These are phyloP conservation scores for Yponomeuta malinellus DNA, from an alignment of 2,888 invertebrate species.

Conservation along the genomic window DNA sequence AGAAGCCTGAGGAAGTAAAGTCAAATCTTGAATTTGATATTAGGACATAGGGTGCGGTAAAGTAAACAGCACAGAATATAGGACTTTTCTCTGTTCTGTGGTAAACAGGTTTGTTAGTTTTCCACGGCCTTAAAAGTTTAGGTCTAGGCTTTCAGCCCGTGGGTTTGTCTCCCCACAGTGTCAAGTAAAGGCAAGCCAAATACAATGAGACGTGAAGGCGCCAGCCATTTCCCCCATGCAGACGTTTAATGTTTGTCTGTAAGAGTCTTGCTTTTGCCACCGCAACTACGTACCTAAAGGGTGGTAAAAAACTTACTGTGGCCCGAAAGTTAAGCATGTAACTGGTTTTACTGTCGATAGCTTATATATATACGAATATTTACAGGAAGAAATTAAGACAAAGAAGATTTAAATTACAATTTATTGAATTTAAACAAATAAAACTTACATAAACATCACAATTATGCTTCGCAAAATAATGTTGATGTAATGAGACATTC, in stretches of 20 bases:
- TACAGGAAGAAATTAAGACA: not conserved
- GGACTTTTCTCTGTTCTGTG: too few relatives aligned
- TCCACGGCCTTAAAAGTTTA: not conserved
- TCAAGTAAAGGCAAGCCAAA: not conserved
- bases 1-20: too few relatives aligned
- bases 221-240: not conserved
- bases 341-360: too few relatives aligned
- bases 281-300: too few relatives aligned
- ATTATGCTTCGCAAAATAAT: conserved; percentile 74
- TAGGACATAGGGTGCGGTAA: too few relatives aligned
- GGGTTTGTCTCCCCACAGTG: not conserved
- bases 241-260: not conserved
- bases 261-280: not conserved
- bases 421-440: conserved; percentile 70
- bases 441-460: conserved; percentile 75
- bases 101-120: too few relatives aligned
- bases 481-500: conserved; percentile 54
- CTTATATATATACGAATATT: too few relatives aligned
- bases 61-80: too few relatives aligned
- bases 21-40: too few relatives aligned
- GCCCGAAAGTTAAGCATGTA: too few relatives aligned
- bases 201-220: not conserved
- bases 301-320: too few relatives aligned
- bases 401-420: conserved; percentile 49
- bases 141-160: not conserved